Evolutionary conservation across 2,888 invertebrate species (phyloP).

Genomic region (Pandemis corylana): DNA sequence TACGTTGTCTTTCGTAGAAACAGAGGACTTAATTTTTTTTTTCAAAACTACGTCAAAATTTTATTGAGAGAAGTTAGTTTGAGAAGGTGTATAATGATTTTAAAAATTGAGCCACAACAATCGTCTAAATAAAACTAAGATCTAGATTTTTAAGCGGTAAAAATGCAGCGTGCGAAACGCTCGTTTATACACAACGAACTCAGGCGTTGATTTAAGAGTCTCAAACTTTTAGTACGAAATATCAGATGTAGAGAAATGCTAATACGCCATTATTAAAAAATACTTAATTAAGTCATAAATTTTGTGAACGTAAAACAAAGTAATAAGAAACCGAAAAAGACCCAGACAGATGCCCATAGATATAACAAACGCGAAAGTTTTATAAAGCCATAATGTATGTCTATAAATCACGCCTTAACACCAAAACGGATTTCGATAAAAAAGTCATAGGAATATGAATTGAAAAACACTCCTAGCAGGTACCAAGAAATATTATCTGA

Average conservation of each 20-base stretch:
- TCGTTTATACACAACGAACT: background rate
- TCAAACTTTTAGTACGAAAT: constrained; percentile 2
- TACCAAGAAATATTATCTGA: no score
- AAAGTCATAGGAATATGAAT: background rate
- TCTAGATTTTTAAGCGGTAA: background rate
- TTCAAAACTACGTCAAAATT: background rate
- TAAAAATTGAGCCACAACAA: no score
- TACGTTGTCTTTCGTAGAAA: no score
- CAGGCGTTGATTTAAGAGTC: constrained; percentile 8
- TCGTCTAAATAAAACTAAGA: no score
- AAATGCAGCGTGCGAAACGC: constrained; percentile 5
- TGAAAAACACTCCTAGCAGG: no score
- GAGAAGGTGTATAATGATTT: no score
- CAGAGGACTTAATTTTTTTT: background rate
- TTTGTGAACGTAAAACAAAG: constrained; percentile 18
- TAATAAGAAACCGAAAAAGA: background rate
- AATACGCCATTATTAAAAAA: constrained; percentile 5
- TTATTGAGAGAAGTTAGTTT: no score
- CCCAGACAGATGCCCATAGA: background rate
- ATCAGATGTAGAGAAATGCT: constrained; percentile 5
- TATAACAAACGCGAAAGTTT: constrained; percentile 4
- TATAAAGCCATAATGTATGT: background rate
- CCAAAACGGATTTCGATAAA: background rate
- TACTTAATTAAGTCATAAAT: constrained; percentile 19
- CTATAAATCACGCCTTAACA: constrained; percentile 3